Base-by-base conservation (phyloP, 2,797 vertebrate genomes). In the Miopithecus talapoin region DNA sequence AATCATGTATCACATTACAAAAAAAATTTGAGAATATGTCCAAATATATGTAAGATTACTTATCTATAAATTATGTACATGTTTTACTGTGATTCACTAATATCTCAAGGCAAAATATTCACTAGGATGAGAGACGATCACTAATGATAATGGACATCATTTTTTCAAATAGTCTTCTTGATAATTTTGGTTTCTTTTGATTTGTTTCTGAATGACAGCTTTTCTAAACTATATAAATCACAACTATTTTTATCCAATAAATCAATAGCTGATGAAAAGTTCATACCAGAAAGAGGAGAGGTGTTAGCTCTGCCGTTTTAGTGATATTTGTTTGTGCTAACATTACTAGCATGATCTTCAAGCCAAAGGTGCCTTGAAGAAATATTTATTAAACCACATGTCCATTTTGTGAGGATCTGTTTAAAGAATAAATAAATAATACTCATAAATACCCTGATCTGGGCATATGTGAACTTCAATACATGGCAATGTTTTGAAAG, bases 191-290 rank as follows among this genome's bases (percentile, higher is more conserved):
- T 55, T 88, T 76, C 6, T 53, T 80, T 81, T 59, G 30, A 39
- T 89, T 83, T 76, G 1, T 53, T 55, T 68, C 48, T 68, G 46
- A 43, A 61, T 11, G 57, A 94, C 4, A 83, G 64, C 26, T 94
- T 95, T 97, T 64, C 48, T 46, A 95, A 91, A 78, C n/a, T 80
- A 91, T 81, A 85, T 92, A 64, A 6, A 76, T 93, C n/a, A 85
- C 9, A 7, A 30, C 33, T 80, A 5, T 57, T 90, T 96, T 92
- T 76, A 87, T 61, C 50, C 79, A 30, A 84, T 87, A 90, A 84
- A 68, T 48, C 30, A 92, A 53, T 61, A 86, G 75, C 36, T 87
- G 33, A 90, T 85, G 55, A 87, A 94, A 87, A 87, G 30, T 4
- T 91, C 33, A 79, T 41, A 75, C 24, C 46, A 64, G 28, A 97